A percentile compares a stretch with the other conserved stretches of the same genome.
Evolutionary conservation across 2,888 invertebrate genomes (phyloP).

Genomic region (Andricus curvator): DNA sequence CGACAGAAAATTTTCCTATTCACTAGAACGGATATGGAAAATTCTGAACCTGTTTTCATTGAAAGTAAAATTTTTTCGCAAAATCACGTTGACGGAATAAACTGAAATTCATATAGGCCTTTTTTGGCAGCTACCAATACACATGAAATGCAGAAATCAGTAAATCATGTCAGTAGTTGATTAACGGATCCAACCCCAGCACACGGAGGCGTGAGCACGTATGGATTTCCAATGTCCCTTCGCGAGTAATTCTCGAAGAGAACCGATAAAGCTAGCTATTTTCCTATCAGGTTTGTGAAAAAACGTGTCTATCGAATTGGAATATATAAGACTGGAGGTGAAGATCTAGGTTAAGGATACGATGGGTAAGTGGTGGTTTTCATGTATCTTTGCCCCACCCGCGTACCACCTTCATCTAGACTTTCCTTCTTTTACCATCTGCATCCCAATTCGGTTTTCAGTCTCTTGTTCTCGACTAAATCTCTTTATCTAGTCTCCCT

Average conservation of each 20-base stretch:
- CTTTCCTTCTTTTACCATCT: background rate
- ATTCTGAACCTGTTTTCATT: no score
- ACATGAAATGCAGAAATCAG: background rate
- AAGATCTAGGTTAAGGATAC: conserved; percentile 57
- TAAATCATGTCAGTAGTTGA: conserved; percentile 15
- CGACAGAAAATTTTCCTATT: no score
- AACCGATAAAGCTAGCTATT: conserved; percentile 63
- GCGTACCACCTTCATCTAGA: conserved; percentile 59
- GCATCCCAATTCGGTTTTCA: conserved; percentile 23
- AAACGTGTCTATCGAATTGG: conserved; percentile 68
- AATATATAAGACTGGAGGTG: conserved; percentile 62
- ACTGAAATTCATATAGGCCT: background rate
- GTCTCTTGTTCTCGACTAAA: conserved; percentile 37
- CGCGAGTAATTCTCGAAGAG: conserved; percentile 55
- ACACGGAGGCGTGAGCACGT: background rate
- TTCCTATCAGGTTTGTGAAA: conserved; percentile 66
- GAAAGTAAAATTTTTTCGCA: no score
- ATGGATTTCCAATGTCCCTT: conserved; percentile 27
- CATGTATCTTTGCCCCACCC: conserved; percentile 51
- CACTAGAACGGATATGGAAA: no score
- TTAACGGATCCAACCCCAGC: conserved; percentile 9
- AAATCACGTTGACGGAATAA: background rate
- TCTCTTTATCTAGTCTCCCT: conserved; percentile 43
- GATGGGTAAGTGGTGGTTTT: conserved; percentile 55
- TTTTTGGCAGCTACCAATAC: background rate